Conservation (phyloP, 2,113 vertebrate species). For the Sardina pilchardus region DNA sequence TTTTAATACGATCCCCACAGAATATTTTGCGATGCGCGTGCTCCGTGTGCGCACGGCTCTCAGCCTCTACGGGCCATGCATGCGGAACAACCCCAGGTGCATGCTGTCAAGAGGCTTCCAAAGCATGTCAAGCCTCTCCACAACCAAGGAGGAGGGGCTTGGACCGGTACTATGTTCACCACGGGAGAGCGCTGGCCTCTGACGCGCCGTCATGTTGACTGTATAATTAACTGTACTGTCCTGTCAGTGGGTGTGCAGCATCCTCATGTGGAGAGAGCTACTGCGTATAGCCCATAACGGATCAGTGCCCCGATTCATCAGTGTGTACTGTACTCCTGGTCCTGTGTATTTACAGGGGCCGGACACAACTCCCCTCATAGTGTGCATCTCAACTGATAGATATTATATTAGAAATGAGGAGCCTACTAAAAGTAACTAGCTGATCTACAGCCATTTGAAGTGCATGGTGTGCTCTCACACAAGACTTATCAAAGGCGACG, state of each 20-base stretch:
- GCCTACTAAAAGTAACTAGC: neutral
- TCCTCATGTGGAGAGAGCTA: constrained; percentile 6
- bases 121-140: neutral
- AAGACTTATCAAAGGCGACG: neutral
- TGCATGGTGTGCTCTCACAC: neutral
- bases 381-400: neutral
- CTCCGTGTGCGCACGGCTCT: neutral
- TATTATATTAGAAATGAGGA: neutral
- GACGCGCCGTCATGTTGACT: neutral
- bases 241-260: neutral
- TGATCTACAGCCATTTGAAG: neutral
- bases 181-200: neutral
- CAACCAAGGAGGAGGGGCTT: neutral
- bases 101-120: neutral
- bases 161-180: neutral
- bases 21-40: neutral
- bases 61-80: neutral
- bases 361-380: neutral
- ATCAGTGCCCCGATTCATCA: neutral
- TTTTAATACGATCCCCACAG: neutral
- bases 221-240: neutral
- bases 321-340: neutral
- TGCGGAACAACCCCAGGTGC: neutral
- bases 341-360: neutral
- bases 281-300: neutral